phyloP scores from a whole-genome alignment of 1,140 invertebrate species.

The Laupala kohalensis region DNA sequence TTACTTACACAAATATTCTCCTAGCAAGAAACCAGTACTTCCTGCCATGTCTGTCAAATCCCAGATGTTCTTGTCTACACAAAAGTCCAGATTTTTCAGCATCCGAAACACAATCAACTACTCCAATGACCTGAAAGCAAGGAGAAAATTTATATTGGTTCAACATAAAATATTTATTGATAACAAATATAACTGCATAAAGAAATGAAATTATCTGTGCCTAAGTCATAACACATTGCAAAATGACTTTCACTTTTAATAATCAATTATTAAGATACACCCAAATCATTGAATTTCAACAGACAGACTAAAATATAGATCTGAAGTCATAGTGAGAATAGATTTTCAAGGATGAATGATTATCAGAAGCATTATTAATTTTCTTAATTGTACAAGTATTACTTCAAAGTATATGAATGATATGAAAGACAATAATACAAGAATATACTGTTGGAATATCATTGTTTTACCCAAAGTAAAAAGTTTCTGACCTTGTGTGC shows the following conservation, averaged over 20 bases:
- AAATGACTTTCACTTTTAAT: slow-evolving; percentile 3
- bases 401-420: too few species aligned
- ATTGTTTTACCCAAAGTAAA: not conserved
- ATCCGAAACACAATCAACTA: slow-evolving; percentile 83
- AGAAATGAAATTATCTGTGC: not conserved
- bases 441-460: not conserved
- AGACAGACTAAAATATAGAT: too few species aligned
- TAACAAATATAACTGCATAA: not conserved
- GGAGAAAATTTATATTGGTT: not conserved
- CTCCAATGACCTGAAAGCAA: slow-evolving; percentile 47
- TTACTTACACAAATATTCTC: slow-evolving; percentile 81
- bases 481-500: slow-evolving; percentile 58
- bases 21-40: slow-evolving; percentile 93
- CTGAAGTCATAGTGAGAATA: too few species aligned
- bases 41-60: slow-evolving; percentile 84
- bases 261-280: not conserved
- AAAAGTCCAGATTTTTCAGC: slow-evolving; percentile 83
- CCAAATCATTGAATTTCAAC: not conserved
- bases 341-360: too few species aligned
- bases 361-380: too few species aligned
- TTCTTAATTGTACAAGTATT: not conserved
- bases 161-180: too few species aligned
- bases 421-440: too few species aligned
- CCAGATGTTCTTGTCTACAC: slow-evolving; percentile 83
- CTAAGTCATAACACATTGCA: too few species aligned